Percentiles rank a stretch among this genome's conserved stretches.
phyloP scores from a whole-genome alignment of 2,113 vertebrate genomes.

The Pangasianodon hypophthalmus region DNA sequence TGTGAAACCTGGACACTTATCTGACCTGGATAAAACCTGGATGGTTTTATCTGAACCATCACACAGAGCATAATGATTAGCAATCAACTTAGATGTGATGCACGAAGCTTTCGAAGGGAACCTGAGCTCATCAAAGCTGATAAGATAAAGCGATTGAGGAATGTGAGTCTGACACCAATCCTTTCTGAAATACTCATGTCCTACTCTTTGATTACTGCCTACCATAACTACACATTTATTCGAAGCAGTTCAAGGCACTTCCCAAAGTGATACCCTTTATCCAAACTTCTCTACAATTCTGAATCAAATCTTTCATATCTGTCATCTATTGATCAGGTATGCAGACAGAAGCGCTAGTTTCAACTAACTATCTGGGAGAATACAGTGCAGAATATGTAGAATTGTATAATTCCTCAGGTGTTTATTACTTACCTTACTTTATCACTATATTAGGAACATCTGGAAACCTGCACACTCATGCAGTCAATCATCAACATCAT shows the following conservation, averaged over 20 bases:
- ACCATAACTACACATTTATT: not conserved
- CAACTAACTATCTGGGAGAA: not conserved
- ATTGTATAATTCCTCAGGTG: not conserved
- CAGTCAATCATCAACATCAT: not conserved
- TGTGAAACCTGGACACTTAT: constrained; percentile 1
- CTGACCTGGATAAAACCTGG: not conserved
- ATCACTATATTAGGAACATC: not conserved
- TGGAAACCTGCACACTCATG: not conserved
- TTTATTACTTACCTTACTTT: not conserved
- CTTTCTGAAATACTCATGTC: constrained; percentile 42
- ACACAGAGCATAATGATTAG: constrained; percentile 9
- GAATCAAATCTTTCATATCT: not conserved
- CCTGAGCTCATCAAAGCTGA: constrained; percentile 25
- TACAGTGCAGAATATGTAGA: not conserved
- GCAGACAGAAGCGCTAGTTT: not conserved
- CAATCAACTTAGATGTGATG: constrained; percentile 4
- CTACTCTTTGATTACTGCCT: constrained; percentile 3
- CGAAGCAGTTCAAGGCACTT: not conserved
- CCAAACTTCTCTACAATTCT: not conserved
- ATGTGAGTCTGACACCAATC: constrained; percentile 45
- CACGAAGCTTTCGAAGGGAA: constrained; percentile 2
- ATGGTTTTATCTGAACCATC: constrained; percentile 11
- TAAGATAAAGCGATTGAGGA: constrained; percentile 2
- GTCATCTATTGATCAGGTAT: not conserved
- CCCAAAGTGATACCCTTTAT: not conserved